Conservation (phyloP, 2,888 invertebrate genomes). For the Callyntrura sp. region DNA sequence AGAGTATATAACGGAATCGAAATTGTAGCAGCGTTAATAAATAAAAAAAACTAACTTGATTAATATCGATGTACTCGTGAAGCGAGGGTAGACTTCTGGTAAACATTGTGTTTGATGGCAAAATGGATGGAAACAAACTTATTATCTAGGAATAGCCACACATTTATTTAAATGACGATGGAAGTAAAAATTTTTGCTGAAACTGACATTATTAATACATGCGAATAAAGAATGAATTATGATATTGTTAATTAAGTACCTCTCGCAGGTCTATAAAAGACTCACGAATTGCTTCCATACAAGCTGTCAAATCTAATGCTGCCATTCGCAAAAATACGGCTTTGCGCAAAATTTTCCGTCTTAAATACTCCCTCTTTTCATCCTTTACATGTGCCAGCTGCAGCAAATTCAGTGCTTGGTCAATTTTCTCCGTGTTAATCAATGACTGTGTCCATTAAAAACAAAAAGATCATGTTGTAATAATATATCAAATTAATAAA, state of each 20-base stretch:
- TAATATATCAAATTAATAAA: too few relatives aligned
- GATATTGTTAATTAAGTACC: slow-evolving; percentile 72
- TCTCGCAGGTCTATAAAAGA: slow-evolving; percentile 86
- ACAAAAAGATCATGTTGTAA: background rate
- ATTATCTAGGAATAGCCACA: slow-evolving; percentile 85
- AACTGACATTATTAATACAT: too few relatives aligned
- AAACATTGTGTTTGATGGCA: slow-evolving; percentile 85
- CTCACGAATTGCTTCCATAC: slow-evolving; percentile 85
- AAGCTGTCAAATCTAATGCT: slow-evolving; percentile 86
- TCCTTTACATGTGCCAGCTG: slow-evolving; percentile 84
- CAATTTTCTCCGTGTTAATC: slow-evolving; percentile 85
- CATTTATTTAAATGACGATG: too few relatives aligned
- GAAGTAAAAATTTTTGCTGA: too few relatives aligned
- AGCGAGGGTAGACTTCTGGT: slow-evolving; percentile 86
- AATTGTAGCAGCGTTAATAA: too few relatives aligned
- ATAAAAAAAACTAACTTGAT: slow-evolving; percentile 84
- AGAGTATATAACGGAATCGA: too few relatives aligned
- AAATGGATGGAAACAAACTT: slow-evolving; percentile 86
- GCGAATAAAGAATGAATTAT: too few relatives aligned
- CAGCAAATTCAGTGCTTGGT: slow-evolving; percentile 86
- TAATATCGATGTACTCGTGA: slow-evolving; percentile 86
- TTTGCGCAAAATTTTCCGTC: slow-evolving; percentile 85
- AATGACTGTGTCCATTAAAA: slow-evolving; percentile 77
- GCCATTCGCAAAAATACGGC: slow-evolving; percentile 87
- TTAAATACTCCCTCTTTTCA: slow-evolving; percentile 76